These are phyloP conservation scores for Oikopleura albicans DNA, from an alignment of 23 tunicate species.

Conservation along the genomic window DNA sequence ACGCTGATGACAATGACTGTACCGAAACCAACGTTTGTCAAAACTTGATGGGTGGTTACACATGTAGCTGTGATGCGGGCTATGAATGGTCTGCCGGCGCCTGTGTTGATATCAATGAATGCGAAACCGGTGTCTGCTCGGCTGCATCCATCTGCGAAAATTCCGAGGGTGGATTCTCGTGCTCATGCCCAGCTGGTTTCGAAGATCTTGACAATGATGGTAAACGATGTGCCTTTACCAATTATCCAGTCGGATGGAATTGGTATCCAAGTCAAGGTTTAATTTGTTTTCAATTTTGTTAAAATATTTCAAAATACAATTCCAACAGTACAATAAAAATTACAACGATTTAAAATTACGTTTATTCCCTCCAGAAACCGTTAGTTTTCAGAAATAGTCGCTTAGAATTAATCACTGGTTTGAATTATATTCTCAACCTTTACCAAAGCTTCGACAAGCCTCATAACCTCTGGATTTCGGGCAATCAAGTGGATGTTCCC, in stretches of 20 bases:
- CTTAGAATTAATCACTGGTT: too few relatives aligned
- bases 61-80: not conserved
- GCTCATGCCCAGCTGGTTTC: conserved; percentile 46
- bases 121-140: conserved; percentile 71
- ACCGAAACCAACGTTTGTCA: not conserved
- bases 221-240: not conserved
- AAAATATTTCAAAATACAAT: not conserved
- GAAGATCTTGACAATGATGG: conserved; percentile 39
- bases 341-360: too few relatives aligned
- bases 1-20: not conserved
- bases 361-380: too few relatives aligned
- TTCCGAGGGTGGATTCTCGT: conserved; percentile 17
- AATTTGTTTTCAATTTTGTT: too few relatives aligned
- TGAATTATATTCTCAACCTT: too few relatives aligned
- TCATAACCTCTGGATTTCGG: not conserved
- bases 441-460: too few relatives aligned
- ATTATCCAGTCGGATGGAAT: not conserved
- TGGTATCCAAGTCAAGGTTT: not conserved
- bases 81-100: not conserved
- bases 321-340: not conserved
- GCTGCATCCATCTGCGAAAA: conserved; percentile 32
- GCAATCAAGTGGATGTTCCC: not conserved
- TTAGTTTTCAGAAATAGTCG: too few relatives aligned
- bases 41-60: not conserved
- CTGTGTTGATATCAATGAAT: conserved; percentile 55